Evolutionary conservation across 2,888 invertebrate species (phyloP).

Genomic region (Nymphalis c-album): DNA sequence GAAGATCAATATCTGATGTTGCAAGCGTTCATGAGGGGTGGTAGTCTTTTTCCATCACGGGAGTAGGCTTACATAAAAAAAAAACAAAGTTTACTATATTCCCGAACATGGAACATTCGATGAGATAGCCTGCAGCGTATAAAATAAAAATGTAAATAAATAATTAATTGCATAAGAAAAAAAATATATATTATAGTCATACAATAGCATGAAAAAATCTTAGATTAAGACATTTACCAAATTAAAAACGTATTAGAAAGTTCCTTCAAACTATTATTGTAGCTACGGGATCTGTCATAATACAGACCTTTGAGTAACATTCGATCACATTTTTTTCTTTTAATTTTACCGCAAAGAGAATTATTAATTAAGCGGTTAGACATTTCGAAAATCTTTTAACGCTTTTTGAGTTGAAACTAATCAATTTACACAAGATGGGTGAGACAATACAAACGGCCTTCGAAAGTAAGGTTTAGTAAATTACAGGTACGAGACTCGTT

Average conservation of each 20-base stretch:
- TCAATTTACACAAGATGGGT: constrained; percentile 11
- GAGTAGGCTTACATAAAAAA: too few species aligned
- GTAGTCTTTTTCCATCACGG: too few species aligned
- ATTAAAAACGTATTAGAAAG: constrained; percentile 4
- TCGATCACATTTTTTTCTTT: background rate
- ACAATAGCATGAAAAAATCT: too few species aligned
- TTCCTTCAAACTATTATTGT: background rate
- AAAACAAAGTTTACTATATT: too few species aligned
- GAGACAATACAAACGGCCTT: background rate
- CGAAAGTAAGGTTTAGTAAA: background rate
- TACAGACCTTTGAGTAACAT: background rate
- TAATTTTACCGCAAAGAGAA: background rate
- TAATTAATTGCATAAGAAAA: too few species aligned
- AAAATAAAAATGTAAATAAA: too few species aligned
- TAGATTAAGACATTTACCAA: background rate
- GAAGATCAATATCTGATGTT: too few species aligned
- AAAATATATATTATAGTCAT: too few species aligned
- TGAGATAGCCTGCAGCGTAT: too few species aligned
- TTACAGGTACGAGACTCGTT: too few species aligned
- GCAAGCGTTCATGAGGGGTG: too few species aligned
- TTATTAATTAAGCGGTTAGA: background rate
- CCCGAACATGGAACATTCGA: too few species aligned
- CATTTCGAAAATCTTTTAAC: constrained; percentile 11
- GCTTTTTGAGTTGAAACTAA: background rate
- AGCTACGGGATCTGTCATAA: background rate